Evolutionary conservation across 2,797 vertebrate genomes (phyloP), one percentile per base, ranked within the genome.

Genomic region (Tapera naevia): DNA sequence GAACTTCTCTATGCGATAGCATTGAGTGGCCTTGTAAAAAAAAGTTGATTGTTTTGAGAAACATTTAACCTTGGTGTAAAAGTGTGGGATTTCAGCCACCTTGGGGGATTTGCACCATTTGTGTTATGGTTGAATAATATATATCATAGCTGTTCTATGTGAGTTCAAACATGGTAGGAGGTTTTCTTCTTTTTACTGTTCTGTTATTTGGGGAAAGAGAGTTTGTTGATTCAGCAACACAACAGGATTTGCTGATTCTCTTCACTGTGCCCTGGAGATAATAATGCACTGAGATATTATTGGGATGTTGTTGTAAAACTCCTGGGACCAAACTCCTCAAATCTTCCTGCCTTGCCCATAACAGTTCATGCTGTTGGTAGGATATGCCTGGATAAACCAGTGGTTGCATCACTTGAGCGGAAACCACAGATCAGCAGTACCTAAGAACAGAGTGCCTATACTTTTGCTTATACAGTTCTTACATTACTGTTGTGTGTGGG

Each of bases 401-500:
- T 7, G 27, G 21, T 66, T 2, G 2, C 35, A 22, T 48, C 2
- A 5, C 51, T 66, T 62, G 22, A 70, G 51, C 23, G 79, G 48
- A 70, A 62, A 45, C 25, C 80, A 45, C 24, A 51, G 24, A 61
- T 60, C 45, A 82, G 45, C 22, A 18, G 11, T 35, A 24, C 24
- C n/a, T 37, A 16, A 56, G n/a, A 76, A 28, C 13, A 35, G 27
- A 39, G 5, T 3, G 7, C 12, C 60, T 30, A 11, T 16, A 3
- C 17, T 65, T 85, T 51, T 8, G 17, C 25, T 67, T 28, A 9
- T 8, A 8, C 41, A 8, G 25, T 2, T 76, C 30, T 64, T 28
- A 11, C 32, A 4, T 4, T 64, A 9, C 6, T 32, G 10, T 2
- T 37, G 18, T 35, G 17, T 1, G 1, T 23, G 16, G 48, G 64